Base-by-base conservation (phyloP, 2,797 vertebrate genomes). In the Hybognathus amarus region DNA sequence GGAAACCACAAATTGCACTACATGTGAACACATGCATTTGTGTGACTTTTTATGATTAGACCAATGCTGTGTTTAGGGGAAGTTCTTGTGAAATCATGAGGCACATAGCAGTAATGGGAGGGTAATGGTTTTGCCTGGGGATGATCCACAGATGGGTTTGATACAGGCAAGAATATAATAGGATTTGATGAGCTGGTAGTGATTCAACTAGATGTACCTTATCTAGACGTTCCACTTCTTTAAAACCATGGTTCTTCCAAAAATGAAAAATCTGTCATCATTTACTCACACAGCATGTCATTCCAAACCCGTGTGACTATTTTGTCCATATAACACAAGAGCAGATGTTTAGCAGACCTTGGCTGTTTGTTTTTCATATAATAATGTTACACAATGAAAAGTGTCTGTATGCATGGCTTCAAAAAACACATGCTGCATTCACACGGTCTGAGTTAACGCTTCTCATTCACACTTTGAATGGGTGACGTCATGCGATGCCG, bases 131-230 rank as follows among this genome's bases (percentile, higher is more conserved):
- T 68, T 68, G 36, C 73, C 50, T 45, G 18, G n/a, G 47, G 73
- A 77, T 27, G 71, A 42, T 52, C 22, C 45, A 76, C 80, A 82
- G 69, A 73, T 81, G 79, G 69, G 24, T 81, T 73, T 64, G 27
- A 81, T 81, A 73, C 36, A 3, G 12, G 68, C 68, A 50, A 38
- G 9, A 36, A 73, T 50, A 50, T 45, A 63, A 71, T n/a, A 64
- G 20, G 30, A 63, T 81, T 73, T 50, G 68, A 73, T 80, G 47
- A 80, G 66, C 36, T 70, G 36, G 64, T 69, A 7, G 33, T 59
- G 66, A 42, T 59, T 79, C 18, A 80, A 45, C 18, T 33, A 18
- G 38, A 70, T 45, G n/a, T 11, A 45, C 30, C 54, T 45, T 56
- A 68, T 68, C 13, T 52, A 40, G 47, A 80, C 2, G 4, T 47